Conservation (phyloP, 2,797 vertebrate species). For the Myoxocephalus aenaeus region DNA sequence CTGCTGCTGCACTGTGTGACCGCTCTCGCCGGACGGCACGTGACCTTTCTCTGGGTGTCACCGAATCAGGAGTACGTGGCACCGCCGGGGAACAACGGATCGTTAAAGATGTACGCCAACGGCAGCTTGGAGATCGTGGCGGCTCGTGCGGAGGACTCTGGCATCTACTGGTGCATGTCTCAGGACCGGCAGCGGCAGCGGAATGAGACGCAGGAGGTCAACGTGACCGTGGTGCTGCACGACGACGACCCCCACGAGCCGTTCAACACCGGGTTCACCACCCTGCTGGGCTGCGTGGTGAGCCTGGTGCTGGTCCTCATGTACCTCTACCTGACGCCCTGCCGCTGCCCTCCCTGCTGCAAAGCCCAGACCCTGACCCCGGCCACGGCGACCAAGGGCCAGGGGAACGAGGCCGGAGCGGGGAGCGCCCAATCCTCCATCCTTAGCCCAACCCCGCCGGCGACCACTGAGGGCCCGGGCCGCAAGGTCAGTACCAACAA, state of each 20-base stretch:
- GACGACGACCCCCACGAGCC: conserved; percentile 67
- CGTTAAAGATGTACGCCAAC: conserved; percentile 84
- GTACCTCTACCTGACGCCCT: conserved; percentile 93
- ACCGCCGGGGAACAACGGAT: conserved; percentile 86
- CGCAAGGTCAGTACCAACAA: conserved; percentile 92
- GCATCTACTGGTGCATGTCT: conserved; percentile 91
- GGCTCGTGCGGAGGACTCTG: conserved; percentile 81
- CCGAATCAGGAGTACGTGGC: conserved; percentile 86
- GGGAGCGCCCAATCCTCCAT: conserved; percentile 91
- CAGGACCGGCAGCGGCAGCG: conserved; percentile 74
- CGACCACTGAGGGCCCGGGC: conserved; percentile 86
- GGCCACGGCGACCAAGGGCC: conserved; percentile 51
- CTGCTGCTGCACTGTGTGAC: conserved; percentile 86
- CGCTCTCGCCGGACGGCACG: conserved; percentile 56
- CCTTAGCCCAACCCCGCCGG: conserved; percentile 87
- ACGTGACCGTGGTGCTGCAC: conserved; percentile 84
- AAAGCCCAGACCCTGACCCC: conserved; percentile 47
- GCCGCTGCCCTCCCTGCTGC: conserved; percentile 83
- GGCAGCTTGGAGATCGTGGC: conserved; percentile 88
- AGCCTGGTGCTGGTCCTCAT: conserved; percentile 92
- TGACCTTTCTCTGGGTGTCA: conserved; percentile 89
- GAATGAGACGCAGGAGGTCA: conserved; percentile 89
- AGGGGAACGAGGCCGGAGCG: conserved; percentile 81
- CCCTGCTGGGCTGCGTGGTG: conserved; percentile 92
- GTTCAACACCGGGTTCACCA: conserved; percentile 95